Conservation (phyloP, 2,888 invertebrate genomes). For the Spisula subtruncata region DNA sequence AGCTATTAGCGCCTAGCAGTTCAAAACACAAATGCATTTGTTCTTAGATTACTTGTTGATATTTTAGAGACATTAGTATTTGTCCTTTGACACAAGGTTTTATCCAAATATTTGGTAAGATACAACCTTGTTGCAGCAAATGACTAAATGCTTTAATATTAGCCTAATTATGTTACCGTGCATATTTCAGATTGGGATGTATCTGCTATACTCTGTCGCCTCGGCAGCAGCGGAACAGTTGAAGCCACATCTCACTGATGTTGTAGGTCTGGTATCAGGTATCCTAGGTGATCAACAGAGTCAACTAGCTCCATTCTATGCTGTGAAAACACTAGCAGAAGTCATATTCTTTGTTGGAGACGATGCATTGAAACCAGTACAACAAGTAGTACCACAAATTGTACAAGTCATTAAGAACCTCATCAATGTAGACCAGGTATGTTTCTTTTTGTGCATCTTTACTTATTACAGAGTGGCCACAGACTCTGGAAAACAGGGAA, state of each 20-base stretch:
- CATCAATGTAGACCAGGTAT: conserved; percentile 87
- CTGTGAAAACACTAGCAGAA: conserved; percentile 91
- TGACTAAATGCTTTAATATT: no score
- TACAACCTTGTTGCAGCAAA: no score
- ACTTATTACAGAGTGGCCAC: no score
- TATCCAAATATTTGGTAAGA: no score
- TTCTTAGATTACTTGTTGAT: no score
- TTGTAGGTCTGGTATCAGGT: conserved; percentile 89
- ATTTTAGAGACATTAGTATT: no score
- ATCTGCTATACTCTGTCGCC: conserved; percentile 91
- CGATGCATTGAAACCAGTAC: conserved; percentile 89
- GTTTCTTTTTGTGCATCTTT: background rate
- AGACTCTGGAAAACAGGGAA: no score
- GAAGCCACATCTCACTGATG: conserved; percentile 90
- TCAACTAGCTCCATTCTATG: conserved; percentile 90
- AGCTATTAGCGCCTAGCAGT: no score
- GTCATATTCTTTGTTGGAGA: conserved; percentile 91
- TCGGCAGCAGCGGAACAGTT: conserved; percentile 92
- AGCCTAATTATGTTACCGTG: no score
- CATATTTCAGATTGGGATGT: conserved; percentile 90
- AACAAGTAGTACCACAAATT: conserved; percentile 90
- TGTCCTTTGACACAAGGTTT: no score
- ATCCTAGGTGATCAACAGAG: conserved; percentile 89
- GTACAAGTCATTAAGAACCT: conserved; percentile 90
- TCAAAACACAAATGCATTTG: no score